Percentiles rank a stretch among this genome's conserved stretches.
These are phyloP conservation scores for Saccopteryx leptura DNA, from an alignment of 2,113 vertebrate genomes.

Conservation along the genomic window DNA sequence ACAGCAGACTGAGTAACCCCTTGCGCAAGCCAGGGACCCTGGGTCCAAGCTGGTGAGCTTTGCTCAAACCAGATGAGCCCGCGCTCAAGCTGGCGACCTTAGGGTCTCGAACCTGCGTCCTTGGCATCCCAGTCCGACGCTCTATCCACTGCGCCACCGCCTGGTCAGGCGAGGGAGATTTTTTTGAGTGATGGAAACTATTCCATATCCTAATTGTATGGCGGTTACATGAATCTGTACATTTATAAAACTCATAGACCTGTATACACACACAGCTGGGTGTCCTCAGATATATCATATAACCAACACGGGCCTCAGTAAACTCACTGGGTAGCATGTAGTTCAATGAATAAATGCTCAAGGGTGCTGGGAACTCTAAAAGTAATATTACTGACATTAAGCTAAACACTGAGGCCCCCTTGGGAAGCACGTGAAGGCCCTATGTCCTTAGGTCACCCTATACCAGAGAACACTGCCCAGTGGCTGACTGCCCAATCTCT, in stretches of 20 bases:
- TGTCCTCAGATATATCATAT: background rate
- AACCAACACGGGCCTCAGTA: background rate
- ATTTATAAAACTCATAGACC: constrained; percentile 20
- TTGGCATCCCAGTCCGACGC: too few species aligned
- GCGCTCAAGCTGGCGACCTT: too few species aligned
- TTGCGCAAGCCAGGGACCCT: too few species aligned
- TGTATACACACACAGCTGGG: background rate
- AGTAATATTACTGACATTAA: background rate
- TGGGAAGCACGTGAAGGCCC: background rate
- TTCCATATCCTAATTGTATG: background rate
- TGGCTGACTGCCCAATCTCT: background rate
- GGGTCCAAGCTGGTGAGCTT: too few species aligned
- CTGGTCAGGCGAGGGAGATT: background rate
- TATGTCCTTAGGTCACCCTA: background rate
- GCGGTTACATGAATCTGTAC: background rate
- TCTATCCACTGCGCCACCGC: too few species aligned
- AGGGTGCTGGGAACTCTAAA: background rate
- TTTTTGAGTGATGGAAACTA: background rate
- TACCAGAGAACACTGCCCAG: background rate
- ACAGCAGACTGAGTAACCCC: too few species aligned
- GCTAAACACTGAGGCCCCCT: background rate
- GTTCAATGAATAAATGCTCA: background rate
- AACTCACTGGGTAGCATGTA: background rate
- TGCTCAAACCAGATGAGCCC: too few species aligned
- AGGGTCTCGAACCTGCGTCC: too few species aligned